Conservation (phyloP, 2,113 vertebrate species). For the Suncus etruscus region DNA sequence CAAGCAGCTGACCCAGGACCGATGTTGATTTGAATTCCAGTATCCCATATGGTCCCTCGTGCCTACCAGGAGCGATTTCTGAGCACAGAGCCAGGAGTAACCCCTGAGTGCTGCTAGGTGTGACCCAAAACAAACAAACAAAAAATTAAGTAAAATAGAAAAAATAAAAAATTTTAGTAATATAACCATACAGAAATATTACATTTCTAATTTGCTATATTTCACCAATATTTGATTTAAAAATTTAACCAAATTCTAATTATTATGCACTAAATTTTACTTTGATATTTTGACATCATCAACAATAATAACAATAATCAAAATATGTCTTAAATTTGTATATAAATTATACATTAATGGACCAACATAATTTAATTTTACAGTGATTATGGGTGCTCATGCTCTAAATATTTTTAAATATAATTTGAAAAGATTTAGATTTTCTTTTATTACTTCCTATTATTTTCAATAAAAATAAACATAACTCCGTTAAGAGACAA, state of each 20-base stretch:
- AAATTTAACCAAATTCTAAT: not conserved
- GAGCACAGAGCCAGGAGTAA: too few species aligned
- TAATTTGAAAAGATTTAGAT: constrained; percentile 6
- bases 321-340: not conserved
- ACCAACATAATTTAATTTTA: not conserved
- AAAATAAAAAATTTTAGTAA: not conserved
- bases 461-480: not conserved
- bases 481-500: not conserved
- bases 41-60: too few species aligned
- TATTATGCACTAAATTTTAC: not conserved
- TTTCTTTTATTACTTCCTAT: not conserved
- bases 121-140: too few species aligned
- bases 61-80: too few species aligned
- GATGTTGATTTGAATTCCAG: too few species aligned
- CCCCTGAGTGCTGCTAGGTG: too few species aligned
- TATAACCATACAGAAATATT: not conserved
- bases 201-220: not conserved
- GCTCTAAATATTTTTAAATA: not conserved
- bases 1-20: too few species aligned
- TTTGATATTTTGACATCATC: constrained; percentile 21
- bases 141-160: not conserved
- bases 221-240: not conserved
- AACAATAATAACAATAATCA: not conserved
- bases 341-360: not conserved
- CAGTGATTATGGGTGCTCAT: too few species aligned